Percentiles rank a stretch among this genome's conserved stretches.
phyloP scores from a whole-genome alignment of 2,113 vertebrate genomes.

The Forbesichthys agassizii region DNA sequence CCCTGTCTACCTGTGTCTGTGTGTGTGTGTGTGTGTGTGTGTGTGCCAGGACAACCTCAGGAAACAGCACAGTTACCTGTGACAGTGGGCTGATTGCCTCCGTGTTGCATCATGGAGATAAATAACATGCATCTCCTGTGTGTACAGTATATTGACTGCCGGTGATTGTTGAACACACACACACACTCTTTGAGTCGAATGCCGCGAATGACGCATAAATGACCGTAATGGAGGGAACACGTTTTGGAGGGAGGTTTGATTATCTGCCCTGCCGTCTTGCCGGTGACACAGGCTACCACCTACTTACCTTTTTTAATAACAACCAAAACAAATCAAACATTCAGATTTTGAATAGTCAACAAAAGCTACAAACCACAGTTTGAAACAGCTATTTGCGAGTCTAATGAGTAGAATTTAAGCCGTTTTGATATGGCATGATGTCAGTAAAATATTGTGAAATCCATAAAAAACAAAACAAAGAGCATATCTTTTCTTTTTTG shows the following conservation, averaged over 20 bases:
- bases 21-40: neutral
- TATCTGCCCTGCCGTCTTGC: neutral
- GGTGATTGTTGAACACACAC: constrained; percentile 11
- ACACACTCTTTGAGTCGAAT: constrained; percentile 8
- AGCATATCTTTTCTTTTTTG: neutral
- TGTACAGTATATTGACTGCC: constrained; percentile 22
- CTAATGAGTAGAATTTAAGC: constrained; percentile 9
- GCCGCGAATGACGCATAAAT: no score
- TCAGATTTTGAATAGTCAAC: constrained; percentile 1
- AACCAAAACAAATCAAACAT: no score
- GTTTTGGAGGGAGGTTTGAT: neutral
- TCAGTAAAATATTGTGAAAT: constrained; percentile 21
- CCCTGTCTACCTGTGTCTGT: neutral
- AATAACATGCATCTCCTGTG: constrained; percentile 24
- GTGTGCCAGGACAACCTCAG: constrained; percentile 30
- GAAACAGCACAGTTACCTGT: constrained; percentile 33
- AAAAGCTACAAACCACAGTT: constrained; percentile 4
- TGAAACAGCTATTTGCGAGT: constrained; percentile 24
- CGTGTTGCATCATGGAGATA: constrained; percentile 40
- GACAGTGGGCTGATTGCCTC: constrained; percentile 36
- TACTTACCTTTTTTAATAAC: no score
- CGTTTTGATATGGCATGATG: constrained; percentile 23
- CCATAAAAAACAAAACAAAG: no score
- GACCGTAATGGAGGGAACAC: no score
- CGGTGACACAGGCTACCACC: no score